A percentile compares a stretch with the other conserved stretches of the same genome.
These are phyloP conservation scores for Notocelia uddmanniana DNA, from an alignment of 2,888 invertebrate species.

Conservation along the genomic window DNA sequence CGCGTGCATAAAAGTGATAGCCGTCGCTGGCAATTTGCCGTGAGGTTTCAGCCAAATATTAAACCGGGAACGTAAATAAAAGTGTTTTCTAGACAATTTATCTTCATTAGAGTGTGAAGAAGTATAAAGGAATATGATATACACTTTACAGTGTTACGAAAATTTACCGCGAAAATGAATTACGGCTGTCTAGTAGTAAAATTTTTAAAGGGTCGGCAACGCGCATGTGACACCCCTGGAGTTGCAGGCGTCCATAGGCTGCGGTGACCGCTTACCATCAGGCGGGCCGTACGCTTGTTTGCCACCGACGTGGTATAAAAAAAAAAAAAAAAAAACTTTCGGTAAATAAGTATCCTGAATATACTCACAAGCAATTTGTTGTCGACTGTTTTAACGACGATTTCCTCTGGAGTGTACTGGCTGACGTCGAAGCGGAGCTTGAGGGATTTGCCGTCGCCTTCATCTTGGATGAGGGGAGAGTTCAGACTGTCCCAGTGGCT, in stretches of 20 bases:
- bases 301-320: no score
- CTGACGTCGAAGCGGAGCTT: slow-evolving; percentile 98
- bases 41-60: slow-evolving; percentile 60
- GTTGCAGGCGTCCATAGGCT: no score
- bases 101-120: slow-evolving; percentile 64
- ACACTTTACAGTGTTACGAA: slow-evolving; percentile 27
- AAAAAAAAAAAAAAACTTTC: background rate
- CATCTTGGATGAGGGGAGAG: slow-evolving; percentile 97
- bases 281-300: no score
- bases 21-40: slow-evolving; percentile 68
- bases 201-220: no score
- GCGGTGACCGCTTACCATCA: no score
- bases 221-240: no score
- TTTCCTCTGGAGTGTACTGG: slow-evolving; percentile 98
- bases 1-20: slow-evolving; percentile 60
- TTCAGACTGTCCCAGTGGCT: slow-evolving; percentile 94
- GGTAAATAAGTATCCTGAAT: background rate
- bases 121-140: slow-evolving; percentile 47
- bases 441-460: slow-evolving; percentile 96
- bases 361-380: slow-evolving; percentile 96
- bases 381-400: slow-evolving; percentile 99
- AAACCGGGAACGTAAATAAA: slow-evolving; percentile 59
- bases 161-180: slow-evolving; percentile 16
- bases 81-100: slow-evolving; percentile 63
- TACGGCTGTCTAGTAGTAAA: background rate